Conservation (phyloP, 2,113 vertebrate genomes). For the Sturnus vulgaris region DNA sequence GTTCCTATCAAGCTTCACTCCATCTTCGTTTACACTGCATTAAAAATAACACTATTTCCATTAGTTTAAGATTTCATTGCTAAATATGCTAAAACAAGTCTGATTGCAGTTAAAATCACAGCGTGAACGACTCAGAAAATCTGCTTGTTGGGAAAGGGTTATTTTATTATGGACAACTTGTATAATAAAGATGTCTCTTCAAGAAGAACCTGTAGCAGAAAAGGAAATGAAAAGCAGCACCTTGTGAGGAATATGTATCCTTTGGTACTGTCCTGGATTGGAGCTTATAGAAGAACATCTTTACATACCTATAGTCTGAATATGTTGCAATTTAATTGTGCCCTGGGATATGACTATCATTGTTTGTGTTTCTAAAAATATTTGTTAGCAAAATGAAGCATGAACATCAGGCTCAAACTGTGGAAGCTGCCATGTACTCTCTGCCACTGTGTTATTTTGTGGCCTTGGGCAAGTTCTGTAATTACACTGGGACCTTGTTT, state of each 20-base stretch:
- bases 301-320: neutral
- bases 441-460: neutral
- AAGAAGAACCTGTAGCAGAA: neutral
- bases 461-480: neutral
- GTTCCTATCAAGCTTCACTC: neutral
- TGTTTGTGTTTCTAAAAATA: neutral
- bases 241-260: neutral
- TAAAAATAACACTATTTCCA: neutral
- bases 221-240: neutral
- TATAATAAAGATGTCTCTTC: neutral
- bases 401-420: fast-evolving
- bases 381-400: neutral
- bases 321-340: neutral
- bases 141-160: neutral
- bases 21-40: neutral
- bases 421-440: neutral
- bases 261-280: neutral
- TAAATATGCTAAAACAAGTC: neutral
- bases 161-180: neutral
- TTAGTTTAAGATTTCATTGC: neutral
- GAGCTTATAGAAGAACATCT: neutral
- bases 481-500: constrained; percentile 25
- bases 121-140: neutral
- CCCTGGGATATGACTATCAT: neutral
- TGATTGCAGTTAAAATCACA: neutral